phyloP scores from a whole-genome alignment of 1,140 invertebrate genomes.

The Rhynchophorus ferrugineus region DNA sequence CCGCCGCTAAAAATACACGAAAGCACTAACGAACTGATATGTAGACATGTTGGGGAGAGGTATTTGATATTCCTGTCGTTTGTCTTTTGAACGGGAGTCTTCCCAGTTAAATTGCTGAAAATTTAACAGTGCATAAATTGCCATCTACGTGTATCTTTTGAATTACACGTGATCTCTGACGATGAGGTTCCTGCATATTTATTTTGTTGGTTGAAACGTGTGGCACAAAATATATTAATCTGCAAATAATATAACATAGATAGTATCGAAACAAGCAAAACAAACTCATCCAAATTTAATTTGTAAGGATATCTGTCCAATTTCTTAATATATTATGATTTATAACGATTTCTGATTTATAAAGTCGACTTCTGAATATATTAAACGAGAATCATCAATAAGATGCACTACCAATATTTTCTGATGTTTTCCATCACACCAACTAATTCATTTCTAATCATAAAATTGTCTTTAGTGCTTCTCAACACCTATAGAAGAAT shows the following conservation, averaged over 20 bases:
- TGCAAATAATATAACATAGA: neutral
- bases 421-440: no score
- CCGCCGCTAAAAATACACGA: slow-evolving; percentile 5
- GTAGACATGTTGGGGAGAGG: slow-evolving; percentile 1
- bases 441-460: no score
- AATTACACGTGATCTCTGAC: neutral
- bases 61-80: slow-evolving; percentile 9
- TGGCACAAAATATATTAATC: neutral
- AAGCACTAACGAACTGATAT: slow-evolving; percentile 4
- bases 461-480: no score
- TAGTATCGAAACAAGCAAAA: neutral
- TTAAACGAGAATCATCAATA: neutral
- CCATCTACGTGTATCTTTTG: slow-evolving; percentile 1
- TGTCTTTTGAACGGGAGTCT: slow-evolving; percentile 4
- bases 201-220: no score
- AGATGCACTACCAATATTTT: no score
- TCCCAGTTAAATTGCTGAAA: slow-evolving; percentile 7
- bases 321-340: neutral
- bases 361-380: neutral
- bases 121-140: slow-evolving; percentile 10
- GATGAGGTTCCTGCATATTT: neutral
- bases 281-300: neutral
- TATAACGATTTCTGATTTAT: neutral
- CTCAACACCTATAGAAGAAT: neutral
- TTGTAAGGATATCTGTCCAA: neutral